Evolutionary conservation across 1,140 invertebrate genomes (phyloP), one percentile per base, ranked within the genome.

Genomic region (Psilanteris sp.): DNA sequence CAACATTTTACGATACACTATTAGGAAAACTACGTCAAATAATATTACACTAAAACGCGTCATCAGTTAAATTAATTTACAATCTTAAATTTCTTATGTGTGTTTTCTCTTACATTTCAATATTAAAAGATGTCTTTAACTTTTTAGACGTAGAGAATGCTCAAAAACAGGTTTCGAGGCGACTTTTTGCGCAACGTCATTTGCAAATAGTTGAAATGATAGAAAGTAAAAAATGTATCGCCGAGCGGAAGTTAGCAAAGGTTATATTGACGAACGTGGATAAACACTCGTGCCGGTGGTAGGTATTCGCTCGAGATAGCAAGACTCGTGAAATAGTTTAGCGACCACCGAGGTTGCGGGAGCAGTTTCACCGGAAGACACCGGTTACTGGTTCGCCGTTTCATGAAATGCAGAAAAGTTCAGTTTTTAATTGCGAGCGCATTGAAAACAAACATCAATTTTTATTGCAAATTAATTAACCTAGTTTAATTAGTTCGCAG

Each of bases 281-380:
- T 37, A 31, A 64, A 41, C 15, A 36, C 41, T 13, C 7, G 32
- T 36, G 29, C 10, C 16, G 37, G 32, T 13, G 43, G 54, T 66
- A 52, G 27, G 36, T 31, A 11, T 52, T 64, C 11, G 15, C 22
- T n/a, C 27, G 39, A 1, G 22, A 57, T 68, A 57, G 43, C 15
- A 44, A 43, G 20, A 54, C 13, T 61, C 18, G 11, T 54, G 54
- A 61, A 44, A 55, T 29, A 32, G 55, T 55, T 55, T 32, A 24
- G 29, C 9, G 43, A 57, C 43, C 43, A 46, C 31, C 50, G 46
- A 73, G 50, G 57, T 31, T 48, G 50, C 48, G 16, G 41, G 46
- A 54, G 52, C 59, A 13, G 68, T 64, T 73, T 73, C 68, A 64
- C 57, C 59, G 59, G 68, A 73, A 73, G 43, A 57, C 32, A 37